Evolutionary conservation across 2,797 vertebrate species (phyloP).

Genomic region (Enteromius anoplus): DNA sequence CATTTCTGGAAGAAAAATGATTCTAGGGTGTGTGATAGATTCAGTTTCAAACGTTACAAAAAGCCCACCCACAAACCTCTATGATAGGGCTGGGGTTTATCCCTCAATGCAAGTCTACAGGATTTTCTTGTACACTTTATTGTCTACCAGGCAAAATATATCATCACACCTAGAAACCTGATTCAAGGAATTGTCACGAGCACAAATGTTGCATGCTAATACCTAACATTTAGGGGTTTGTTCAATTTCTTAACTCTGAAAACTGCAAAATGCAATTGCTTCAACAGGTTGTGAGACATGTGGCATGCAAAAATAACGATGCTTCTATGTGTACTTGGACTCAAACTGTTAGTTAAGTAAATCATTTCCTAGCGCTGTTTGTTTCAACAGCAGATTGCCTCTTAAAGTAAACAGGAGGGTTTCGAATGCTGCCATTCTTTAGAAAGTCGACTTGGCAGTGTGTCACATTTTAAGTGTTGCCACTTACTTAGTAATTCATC

Average conservation of each 20-base stretch:
- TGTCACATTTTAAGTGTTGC: conserved; percentile 21
- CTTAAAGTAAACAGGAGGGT: conserved; percentile 34
- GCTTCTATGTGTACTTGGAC: conserved; percentile 13
- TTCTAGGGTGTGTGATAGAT: neutral
- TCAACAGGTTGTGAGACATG: conserved; percentile 11
- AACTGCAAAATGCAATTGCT: neutral
- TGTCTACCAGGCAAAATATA: neutral
- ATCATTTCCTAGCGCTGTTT: neutral
- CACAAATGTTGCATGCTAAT: neutral
- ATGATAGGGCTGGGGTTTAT: neutral
- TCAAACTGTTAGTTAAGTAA: conserved; percentile 20
- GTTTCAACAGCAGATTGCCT: conserved; percentile 31
- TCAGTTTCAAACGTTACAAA: neutral
- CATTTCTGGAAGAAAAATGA: neutral
- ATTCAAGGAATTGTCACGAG: neutral
- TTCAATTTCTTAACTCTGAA: neutral
- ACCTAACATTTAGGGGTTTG: neutral
- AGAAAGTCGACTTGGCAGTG: conserved; percentile 14
- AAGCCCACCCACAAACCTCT: neutral
- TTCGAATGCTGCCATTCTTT: conserved; percentile 18
- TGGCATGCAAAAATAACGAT: neutral
- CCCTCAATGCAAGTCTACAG: neutral
- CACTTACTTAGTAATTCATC: neutral
- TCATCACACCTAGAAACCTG: neutral
- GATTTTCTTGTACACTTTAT: neutral